These are phyloP conservation scores for Coranthus polyacanthus DNA, from an alignment of 2,797 vertebrate species.

Conservation along the genomic window DNA sequence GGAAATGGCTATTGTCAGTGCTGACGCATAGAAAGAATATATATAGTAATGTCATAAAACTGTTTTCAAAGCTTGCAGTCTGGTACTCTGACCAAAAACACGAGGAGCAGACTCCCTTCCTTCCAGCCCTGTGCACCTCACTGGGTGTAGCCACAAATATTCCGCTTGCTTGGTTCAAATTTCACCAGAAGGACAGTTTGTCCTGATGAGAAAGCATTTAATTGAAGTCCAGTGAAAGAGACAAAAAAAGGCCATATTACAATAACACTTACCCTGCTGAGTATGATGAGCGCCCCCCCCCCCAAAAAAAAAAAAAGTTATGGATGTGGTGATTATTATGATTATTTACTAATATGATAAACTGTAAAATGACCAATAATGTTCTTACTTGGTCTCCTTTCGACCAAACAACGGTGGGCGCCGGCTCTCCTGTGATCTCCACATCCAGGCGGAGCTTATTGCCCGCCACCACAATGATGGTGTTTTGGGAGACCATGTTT, in stretches of 20 bases:
- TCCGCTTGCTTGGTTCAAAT: conserved; percentile 13
- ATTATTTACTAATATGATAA: neutral
- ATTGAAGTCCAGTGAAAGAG: conserved; percentile 11
- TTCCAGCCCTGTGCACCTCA: no score
- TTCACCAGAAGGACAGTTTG: conserved; percentile 27
- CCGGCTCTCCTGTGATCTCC: conserved; percentile 91
- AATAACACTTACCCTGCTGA: neutral
- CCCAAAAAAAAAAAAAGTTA: no score
- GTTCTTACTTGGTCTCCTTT: conserved; percentile 82
- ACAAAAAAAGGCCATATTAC: neutral
- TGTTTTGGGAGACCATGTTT: conserved; percentile 89
- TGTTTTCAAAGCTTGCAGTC: conserved; percentile 10
- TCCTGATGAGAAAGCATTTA: conserved; percentile 21
- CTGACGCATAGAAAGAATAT: conserved; percentile 8
- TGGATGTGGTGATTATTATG: no score
- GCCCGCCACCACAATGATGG: conserved; percentile 92
- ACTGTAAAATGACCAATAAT: neutral
- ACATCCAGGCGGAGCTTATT: conserved; percentile 94
- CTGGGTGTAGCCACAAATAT: neutral
- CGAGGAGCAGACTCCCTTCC: conserved; percentile 3
- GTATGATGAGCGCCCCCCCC: no score
- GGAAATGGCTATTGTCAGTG: no score
- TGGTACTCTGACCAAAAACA: conserved; percentile 15
- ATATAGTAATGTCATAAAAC: neutral
- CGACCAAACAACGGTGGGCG: conserved; percentile 88